Evolutionary conservation across 2,888 invertebrate genomes (phyloP), one percentile per base, ranked within the genome.

Genomic region (Troides aeacus): DNA sequence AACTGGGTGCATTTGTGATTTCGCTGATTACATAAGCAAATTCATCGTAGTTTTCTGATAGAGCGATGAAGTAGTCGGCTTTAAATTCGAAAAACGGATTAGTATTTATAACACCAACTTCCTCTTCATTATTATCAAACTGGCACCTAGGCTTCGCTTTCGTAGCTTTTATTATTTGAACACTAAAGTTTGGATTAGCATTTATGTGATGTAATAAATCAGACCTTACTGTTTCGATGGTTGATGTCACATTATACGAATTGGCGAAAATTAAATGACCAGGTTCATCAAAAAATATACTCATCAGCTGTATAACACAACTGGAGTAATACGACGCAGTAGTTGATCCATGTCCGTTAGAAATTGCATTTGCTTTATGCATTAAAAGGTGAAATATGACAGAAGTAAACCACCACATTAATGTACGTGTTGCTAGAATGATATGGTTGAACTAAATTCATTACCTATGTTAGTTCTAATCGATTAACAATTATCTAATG

Each of bases 251-350:
- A 64, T 87, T 81, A 18, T 81, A 74, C 1, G 82, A 79, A 50
- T 83, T 79, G 0, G 82, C 82, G 69, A 89, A 85, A 66, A 87
- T 79, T 4, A 89, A 21, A 10, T 85, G 75, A 7, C 89, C 88
- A 5, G 85, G 72, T n/a, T 78, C 67, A 2, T 76, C 73, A 64
- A 88, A 89, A 69, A 85, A 83, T 15, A 68, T 72, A 69, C 82
- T 75, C 2, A 88, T 82, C 17, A 90, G 73, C 66, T 79, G 73
- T 62, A 64, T 77, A 4, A 90, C 72, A 70, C 90, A 90, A 46
- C n/a, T 58, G 57, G 57, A 58, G 12, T 58, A 58, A 8, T 58
- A 58, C 18, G 57, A 58, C 23, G 57, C 57, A 58, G 57, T 57
- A 12, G 57, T 24, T 58, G 57, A 58, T 10, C 23, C 24, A n/a